A percentile compares a stretch with the other conserved stretches of the same genome.
These are phyloP conservation scores for Theropithecus gelada DNA, from an alignment of 2,113 vertebrate species.

Conservation along the genomic window DNA sequence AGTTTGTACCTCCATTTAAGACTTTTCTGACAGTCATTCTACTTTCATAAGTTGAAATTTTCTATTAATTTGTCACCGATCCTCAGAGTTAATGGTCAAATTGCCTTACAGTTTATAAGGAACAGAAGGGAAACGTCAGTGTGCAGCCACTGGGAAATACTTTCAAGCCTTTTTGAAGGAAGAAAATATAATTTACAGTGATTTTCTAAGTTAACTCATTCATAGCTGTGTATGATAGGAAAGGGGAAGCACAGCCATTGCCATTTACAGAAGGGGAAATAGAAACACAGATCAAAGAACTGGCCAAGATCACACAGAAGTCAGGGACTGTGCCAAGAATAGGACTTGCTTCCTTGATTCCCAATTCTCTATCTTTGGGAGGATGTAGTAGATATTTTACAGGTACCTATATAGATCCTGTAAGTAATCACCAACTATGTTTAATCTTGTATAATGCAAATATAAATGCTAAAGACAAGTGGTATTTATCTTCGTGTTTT, in stretches of 20 bases:
- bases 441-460: background rate
- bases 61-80: background rate
- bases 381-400: background rate
- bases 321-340: constrained; percentile 56
- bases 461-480: background rate
- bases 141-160: background rate
- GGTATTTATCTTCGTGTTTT: background rate
- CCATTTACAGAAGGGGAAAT: constrained; percentile 63
- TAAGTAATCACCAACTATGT: background rate
- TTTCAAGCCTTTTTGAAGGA: constrained; percentile 23
- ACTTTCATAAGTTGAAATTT: background rate
- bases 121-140: background rate
- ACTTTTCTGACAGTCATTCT: background rate
- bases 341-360: constrained; percentile 62
- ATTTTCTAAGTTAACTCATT: constrained; percentile 21
- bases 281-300: constrained; percentile 48
- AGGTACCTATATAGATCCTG: background rate
- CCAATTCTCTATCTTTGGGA: background rate
- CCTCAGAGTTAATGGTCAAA: background rate
- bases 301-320: constrained; percentile 46
- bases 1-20: background rate
- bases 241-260: background rate
- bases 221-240: background rate
- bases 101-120: background rate
- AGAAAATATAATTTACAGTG: background rate